Percentiles rank a stretch among this genome's conserved stretches.
Evolutionary conservation across 2,797 vertebrate species (phyloP).

Genomic region (Rachycentron canadum): DNA sequence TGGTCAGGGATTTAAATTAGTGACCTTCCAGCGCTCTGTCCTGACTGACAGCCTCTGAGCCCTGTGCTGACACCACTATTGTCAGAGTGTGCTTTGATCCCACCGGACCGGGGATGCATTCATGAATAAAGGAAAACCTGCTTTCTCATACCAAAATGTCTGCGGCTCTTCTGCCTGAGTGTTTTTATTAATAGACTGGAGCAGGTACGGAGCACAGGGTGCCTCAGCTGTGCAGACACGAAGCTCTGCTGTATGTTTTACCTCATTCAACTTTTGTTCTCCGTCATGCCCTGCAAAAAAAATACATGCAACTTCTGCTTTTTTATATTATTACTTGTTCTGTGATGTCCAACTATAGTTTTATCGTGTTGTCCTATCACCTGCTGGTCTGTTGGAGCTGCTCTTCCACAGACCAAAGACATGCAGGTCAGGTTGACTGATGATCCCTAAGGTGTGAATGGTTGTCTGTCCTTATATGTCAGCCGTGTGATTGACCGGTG

Average conservation of each 20-base stretch:
- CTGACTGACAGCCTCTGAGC: conserved; percentile 56
- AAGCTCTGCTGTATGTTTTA: neutral
- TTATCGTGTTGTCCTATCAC: neutral
- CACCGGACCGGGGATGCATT: conserved; percentile 17
- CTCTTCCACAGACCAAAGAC: neutral
- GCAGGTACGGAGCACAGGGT: neutral
- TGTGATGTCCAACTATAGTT: neutral
- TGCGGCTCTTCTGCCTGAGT: conserved; percentile 2
- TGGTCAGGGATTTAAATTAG: conserved; percentile 38
- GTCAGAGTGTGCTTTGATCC: conserved; percentile 59
- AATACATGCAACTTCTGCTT: neutral
- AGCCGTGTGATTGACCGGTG: too few relatives aligned
- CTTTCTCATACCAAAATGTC: neutral
- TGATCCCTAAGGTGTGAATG: too few relatives aligned
- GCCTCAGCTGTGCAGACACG: neutral
- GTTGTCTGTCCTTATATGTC: too few relatives aligned
- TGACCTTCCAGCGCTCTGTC: conserved; percentile 40
- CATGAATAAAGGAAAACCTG: conserved; percentile 50
- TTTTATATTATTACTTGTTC: neutral
- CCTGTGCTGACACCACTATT: conserved; percentile 54
- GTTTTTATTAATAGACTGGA: conserved; percentile 3
- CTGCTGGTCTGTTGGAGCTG: too few relatives aligned
- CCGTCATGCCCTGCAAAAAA: neutral
- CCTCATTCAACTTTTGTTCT: neutral
- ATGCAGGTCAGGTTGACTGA: neutral